phyloP scores from a whole-genome alignment of 2,888 invertebrate species.

The Leptopilina syphax region DNA sequence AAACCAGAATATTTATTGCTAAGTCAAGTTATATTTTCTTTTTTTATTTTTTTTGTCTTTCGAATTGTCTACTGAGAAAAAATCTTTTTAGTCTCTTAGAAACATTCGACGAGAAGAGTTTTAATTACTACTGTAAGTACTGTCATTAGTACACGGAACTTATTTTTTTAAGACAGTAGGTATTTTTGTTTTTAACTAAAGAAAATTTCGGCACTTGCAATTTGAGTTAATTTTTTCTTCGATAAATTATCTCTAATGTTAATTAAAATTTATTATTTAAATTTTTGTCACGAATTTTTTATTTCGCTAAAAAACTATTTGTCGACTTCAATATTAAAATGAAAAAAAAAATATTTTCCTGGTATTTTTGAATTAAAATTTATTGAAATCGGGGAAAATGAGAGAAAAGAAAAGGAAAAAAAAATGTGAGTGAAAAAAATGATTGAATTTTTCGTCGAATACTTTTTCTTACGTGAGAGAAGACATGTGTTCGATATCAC shows the following conservation, averaged over 20 bases:
- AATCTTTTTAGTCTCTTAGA: background rate
- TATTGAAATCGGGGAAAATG: no score
- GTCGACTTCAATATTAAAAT: no score
- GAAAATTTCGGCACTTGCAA: background rate
- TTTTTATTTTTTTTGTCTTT: background rate
- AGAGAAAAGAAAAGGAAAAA: no score
- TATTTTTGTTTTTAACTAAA: background rate
- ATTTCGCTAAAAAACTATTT: no score
- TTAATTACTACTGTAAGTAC: background rate
- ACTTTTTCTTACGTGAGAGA: background rate
- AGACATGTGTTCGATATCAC: slow-evolving; percentile 45
- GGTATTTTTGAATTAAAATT: no score
- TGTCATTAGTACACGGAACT: background rate
- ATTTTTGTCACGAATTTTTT: no score
- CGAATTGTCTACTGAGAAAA: background rate
- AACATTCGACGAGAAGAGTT: background rate
- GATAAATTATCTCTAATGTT: no score
- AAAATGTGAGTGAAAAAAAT: background rate
- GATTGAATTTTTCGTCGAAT: background rate
- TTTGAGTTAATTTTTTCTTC: background rate
- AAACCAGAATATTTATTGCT: slow-evolving; percentile 23
- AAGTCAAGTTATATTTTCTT: background rate
- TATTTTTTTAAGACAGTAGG: background rate
- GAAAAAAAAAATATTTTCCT: no score
- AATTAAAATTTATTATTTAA: no score